Conservation (phyloP, 2,888 invertebrate genomes). For the Ganaspis brasiliensis region DNA sequence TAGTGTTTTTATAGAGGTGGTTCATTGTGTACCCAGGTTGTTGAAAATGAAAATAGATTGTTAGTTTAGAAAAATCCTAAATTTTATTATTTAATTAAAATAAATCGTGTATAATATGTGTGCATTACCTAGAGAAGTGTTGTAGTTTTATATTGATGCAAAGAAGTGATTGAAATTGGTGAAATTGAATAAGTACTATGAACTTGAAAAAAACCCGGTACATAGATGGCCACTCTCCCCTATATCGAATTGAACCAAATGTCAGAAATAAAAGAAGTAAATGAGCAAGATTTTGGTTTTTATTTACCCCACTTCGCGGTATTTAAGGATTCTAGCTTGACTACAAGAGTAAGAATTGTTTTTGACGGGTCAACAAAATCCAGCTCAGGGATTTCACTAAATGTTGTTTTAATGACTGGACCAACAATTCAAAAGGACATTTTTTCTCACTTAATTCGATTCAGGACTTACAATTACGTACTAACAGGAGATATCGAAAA, state of each 20-base stretch:
- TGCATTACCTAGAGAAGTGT: too few species aligned
- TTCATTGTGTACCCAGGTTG: too few species aligned
- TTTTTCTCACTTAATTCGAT: not conserved
- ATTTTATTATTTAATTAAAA: too few species aligned
- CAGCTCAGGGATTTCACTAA: not conserved
- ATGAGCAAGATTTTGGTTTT: not conserved
- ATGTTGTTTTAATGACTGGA: not conserved
- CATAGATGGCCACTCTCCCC: too few species aligned
- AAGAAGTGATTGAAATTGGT: conserved; percentile 57
- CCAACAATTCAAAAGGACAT: not conserved
- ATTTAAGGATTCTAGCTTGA: not conserved
- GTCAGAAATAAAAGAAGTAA: not conserved
- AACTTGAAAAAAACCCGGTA: too few species aligned
- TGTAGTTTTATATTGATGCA: too few species aligned
- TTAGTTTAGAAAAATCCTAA: too few species aligned
- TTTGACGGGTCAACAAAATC: not conserved
- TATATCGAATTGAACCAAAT: too few species aligned
- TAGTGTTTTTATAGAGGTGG: too few species aligned
- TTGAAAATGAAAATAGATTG: too few species aligned
- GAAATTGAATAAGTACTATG: too few species aligned
- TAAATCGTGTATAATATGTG: too few species aligned
- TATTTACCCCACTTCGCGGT: not conserved
- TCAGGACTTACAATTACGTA: not conserved
- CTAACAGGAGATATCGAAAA: not conserved
- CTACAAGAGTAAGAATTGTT: not conserved